phyloP scores from a whole-genome alignment of 2,888 invertebrate genomes.

The Acleris laterana region DNA sequence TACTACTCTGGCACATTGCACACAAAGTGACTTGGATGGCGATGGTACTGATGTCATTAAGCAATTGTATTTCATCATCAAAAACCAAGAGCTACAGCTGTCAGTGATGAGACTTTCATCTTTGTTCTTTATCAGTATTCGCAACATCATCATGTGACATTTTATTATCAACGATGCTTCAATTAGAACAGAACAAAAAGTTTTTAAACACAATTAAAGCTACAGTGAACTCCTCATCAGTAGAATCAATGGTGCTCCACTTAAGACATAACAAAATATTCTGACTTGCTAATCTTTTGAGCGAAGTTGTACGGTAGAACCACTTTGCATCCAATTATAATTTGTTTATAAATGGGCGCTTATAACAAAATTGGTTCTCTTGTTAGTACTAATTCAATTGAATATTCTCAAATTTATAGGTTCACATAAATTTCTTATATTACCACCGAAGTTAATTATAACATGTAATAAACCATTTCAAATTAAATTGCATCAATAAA shows the following conservation, averaged over 20 bases:
- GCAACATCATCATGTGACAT: too few species aligned
- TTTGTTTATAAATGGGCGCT: constrained; percentile 45
- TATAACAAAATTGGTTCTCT: constrained; percentile 38
- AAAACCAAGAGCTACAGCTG: background rate
- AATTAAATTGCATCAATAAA: too few species aligned
- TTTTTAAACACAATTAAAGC: constrained; percentile 18
- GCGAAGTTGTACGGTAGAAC: constrained; percentile 25
- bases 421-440: too few species aligned
- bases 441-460: too few species aligned
- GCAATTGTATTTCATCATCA: background rate
- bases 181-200: constrained; percentile 4
- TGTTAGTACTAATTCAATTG: background rate
- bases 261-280: constrained; percentile 9
- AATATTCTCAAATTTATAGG: background rate
- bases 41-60: constrained; percentile 6
- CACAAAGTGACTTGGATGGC: constrained; percentile 55
- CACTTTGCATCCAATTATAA: constrained; percentile 26
- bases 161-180: background rate
- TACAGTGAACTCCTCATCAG: constrained; percentile 8
- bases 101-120: too few species aligned
- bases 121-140: too few species aligned
- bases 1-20: constrained; percentile 58
- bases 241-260: constrained; percentile 22
- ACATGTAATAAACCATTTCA: too few species aligned
- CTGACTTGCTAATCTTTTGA: constrained; percentile 19